Evolutionary conservation across 2,113 vertebrate genomes (phyloP).

Genomic region (Clupea harengus): DNA sequence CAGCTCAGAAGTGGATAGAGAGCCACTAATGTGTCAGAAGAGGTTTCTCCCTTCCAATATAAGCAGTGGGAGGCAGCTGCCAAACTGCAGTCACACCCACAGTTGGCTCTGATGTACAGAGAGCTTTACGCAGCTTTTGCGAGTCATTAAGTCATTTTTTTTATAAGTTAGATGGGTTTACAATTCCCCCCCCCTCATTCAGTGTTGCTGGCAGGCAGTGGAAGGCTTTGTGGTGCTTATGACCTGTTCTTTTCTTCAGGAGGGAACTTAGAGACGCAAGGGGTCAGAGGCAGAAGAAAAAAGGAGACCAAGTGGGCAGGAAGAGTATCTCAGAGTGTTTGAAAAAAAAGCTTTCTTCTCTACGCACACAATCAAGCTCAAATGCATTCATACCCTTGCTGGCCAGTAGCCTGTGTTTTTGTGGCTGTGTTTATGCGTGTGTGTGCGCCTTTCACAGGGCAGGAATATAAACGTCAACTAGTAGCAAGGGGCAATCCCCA

Average conservation of each 20-base stretch:
- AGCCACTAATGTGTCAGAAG: conserved; percentile 13
- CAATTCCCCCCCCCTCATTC: conserved; percentile 32
- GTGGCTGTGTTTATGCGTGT: conserved; percentile 12
- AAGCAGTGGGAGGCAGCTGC: background rate
- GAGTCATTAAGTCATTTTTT: conserved; percentile 28
- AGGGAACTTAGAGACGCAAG: conserved; percentile 36
- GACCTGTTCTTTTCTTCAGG: conserved; percentile 26
- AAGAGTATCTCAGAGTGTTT: conserved; percentile 17
- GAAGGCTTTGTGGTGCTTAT: conserved; percentile 43
- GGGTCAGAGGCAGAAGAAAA: conserved; percentile 28
- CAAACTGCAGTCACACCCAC: conserved; percentile 13
- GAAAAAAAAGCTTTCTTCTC: conserved; percentile 36
- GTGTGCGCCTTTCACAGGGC: background rate
- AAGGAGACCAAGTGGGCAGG: conserved; percentile 34
- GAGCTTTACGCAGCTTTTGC: background rate
- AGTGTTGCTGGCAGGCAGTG: conserved; percentile 36
- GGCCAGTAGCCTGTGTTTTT: conserved; percentile 19
- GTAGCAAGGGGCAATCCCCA: background rate
- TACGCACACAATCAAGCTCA: conserved; percentile 30
- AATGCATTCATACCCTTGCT: conserved; percentile 32
- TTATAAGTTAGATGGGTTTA: conserved; percentile 15
- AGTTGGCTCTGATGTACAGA: background rate
- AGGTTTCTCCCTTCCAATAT: background rate
- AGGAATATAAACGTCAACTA: background rate
- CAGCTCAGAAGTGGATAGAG: background rate